A percentile compares a stretch with the other conserved stretches of the same genome.
Conservation (phyloP, 2,113 vertebrate species). For the Callospermophilus lateralis region DNA sequence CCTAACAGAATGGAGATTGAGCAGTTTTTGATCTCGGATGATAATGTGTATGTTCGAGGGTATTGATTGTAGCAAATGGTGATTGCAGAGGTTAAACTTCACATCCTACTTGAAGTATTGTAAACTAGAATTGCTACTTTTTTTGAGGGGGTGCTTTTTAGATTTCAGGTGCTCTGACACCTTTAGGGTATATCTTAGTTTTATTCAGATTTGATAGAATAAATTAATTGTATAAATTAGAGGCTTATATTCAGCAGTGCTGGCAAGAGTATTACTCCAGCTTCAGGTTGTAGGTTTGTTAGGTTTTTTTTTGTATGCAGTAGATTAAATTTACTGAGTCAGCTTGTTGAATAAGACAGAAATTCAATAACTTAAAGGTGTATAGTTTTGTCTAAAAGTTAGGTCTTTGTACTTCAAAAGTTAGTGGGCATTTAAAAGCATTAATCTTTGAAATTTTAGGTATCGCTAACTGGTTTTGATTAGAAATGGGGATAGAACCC, state of each 20-base stretch:
- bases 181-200: background rate
- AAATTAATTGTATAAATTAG: background rate
- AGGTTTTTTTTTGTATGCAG: constrained; percentile 19
- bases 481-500: background rate
- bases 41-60: constrained; percentile 68
- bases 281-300: constrained; percentile 40
- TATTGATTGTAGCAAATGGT: constrained; percentile 52
- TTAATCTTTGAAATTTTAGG: constrained; percentile 62
- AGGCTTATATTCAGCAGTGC: constrained; percentile 24
- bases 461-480: constrained; percentile 57
- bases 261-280: background rate
- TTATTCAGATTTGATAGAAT: background rate
- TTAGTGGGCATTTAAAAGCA: constrained; percentile 51
- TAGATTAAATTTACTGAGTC: constrained; percentile 69
- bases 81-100: constrained; percentile 72
- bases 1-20: background rate
- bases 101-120: constrained; percentile 6
- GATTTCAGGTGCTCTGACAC: constrained; percentile 36
- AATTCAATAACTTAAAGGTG: constrained; percentile 67
- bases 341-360: constrained; percentile 73
- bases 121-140: constrained; percentile 7
- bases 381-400: constrained; percentile 61
- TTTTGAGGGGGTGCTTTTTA: background rate
- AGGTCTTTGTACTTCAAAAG: constrained; percentile 67
- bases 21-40: constrained; percentile 53